phyloP scores from a whole-genome alignment of 2,113 vertebrate species.

The Scopus umbretta region DNA sequence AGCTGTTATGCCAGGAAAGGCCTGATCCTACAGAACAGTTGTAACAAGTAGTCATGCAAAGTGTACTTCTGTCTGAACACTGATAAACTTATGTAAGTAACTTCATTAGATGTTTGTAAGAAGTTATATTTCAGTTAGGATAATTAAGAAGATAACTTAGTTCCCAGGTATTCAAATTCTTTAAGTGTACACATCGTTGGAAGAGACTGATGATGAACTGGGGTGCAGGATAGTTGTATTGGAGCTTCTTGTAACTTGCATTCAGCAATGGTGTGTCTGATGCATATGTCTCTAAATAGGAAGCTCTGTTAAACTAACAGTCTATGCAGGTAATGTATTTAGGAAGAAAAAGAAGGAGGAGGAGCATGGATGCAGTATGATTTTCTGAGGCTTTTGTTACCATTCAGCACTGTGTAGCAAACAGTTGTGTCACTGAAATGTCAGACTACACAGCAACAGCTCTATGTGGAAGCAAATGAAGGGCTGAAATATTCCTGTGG shows the following conservation, averaged over 20 bases:
- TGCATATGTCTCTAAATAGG: not conserved
- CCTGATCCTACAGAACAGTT: not conserved
- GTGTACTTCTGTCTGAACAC: not conserved
- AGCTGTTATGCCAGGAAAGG: not conserved
- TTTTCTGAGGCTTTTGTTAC: not conserved
- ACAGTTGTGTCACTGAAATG: not conserved
- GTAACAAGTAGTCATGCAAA: not conserved
- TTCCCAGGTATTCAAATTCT: not conserved
- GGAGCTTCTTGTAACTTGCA: not conserved
- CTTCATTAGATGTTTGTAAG: not conserved
- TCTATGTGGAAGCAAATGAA: not conserved
- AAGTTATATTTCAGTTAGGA: not conserved
- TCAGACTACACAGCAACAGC: not conserved
- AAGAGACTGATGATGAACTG: not conserved
- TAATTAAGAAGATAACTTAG: not conserved
- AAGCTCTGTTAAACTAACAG: not conserved
- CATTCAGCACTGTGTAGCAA: not conserved
- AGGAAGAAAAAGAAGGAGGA: not conserved
- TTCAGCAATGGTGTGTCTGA: not conserved
- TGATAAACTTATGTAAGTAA: not conserved
- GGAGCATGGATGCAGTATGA: not conserved
- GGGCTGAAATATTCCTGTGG: not conserved
- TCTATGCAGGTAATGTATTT: not conserved
- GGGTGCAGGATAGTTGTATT: not conserved
- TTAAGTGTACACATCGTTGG: not conserved